Base-by-base conservation (phyloP, 2,888 invertebrate species). In the Drosophila bunnanda region DNA sequence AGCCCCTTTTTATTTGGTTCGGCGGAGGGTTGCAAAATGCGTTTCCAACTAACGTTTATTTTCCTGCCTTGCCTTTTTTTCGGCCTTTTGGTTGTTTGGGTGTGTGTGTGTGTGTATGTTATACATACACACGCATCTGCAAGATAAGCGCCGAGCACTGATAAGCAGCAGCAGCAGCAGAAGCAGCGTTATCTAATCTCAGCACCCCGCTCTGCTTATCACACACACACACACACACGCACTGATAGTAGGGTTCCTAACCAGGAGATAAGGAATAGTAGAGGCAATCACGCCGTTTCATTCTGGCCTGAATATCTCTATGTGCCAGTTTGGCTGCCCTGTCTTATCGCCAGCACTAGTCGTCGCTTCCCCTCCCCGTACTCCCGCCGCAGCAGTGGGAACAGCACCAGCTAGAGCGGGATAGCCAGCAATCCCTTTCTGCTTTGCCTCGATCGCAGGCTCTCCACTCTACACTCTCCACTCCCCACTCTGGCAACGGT, bases 241-340 rank as follows among this genome's bases (percentile, higher is more conserved):
- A 15, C 53, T 22, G 30, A 20, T 28, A 34, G 56, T 28, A 22
- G 43, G 32, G 53, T 41, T 22, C 59, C 30, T 30, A 65, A 36
- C 36, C 38, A 60, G 59, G 30, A 60, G 66, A 67, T 67, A 67
- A 54, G 69, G n/a, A 53, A 55, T 28, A 58, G 59, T 28, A 58
- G 59, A 52, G 32, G 60, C 60, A 60, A 86, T 86, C 83, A 74
- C 64, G 66, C 69, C 71, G 54, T 22, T 70, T 74, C 74, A 74
- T 65, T 86, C 65, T 67, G 70, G 53, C 74, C 70, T 77, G 65
- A 80, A 69, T 60, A 58, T 69, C 69, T 46, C 36, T 54, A 46
- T 55, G 46, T 67, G 69, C 70, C 56, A 66, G 48, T 64, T 58
- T 58, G 36, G 55, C 36, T 54, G 36, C 58, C 55, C 58, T 58